Conservation (phyloP, 2,113 vertebrate species). For the Speoplatyrhinus poulsoni region DNA sequence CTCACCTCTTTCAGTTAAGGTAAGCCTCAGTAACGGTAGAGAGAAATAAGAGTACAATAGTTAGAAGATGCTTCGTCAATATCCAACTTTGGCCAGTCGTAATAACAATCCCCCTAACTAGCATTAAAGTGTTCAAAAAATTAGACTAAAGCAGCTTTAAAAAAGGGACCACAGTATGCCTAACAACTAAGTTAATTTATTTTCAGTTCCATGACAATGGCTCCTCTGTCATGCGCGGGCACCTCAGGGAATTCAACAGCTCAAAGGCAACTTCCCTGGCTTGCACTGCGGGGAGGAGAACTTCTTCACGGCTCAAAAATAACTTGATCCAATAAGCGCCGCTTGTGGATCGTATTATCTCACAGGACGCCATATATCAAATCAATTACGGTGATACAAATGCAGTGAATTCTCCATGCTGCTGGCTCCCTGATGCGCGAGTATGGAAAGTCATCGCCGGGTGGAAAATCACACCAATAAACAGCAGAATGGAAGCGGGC, state of each 20-base stretch:
- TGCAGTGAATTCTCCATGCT: slow-evolving; percentile 7
- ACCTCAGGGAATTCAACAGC: slow-evolving; percentile 22
- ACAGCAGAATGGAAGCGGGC: slow-evolving; percentile 29
- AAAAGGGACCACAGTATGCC: background rate
- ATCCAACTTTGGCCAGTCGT: too few relatives aligned
- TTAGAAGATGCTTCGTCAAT: too few relatives aligned
- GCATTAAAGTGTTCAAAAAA: too few relatives aligned
- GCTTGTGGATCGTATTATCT: slow-evolving; percentile 25
- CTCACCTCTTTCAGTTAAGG: too few relatives aligned
- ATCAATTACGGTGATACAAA: slow-evolving; percentile 38
- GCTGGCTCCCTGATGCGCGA: slow-evolving; percentile 9
- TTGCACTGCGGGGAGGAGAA: slow-evolving; percentile 33
- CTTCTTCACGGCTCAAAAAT: slow-evolving; percentile 27
- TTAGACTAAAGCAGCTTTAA: too few relatives aligned
- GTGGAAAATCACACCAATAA: slow-evolving; percentile 16
- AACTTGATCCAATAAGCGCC: slow-evolving; percentile 39
- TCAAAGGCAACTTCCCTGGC: slow-evolving; percentile 29
- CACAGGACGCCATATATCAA: slow-evolving; percentile 32
- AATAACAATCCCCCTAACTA: too few relatives aligned
- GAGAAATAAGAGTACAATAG: background rate
- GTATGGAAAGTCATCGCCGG: background rate
- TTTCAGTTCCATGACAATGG: slow-evolving; percentile 1
- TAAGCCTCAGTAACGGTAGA: background rate
- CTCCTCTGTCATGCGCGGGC: too few relatives aligned
- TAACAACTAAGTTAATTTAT: slow-evolving; percentile 9